Percentiles rank a stretch among this genome's conserved stretches.
These are phyloP conservation scores for Campoplex capitator DNA, from an alignment of 2,888 invertebrate genomes.

Conservation along the genomic window DNA sequence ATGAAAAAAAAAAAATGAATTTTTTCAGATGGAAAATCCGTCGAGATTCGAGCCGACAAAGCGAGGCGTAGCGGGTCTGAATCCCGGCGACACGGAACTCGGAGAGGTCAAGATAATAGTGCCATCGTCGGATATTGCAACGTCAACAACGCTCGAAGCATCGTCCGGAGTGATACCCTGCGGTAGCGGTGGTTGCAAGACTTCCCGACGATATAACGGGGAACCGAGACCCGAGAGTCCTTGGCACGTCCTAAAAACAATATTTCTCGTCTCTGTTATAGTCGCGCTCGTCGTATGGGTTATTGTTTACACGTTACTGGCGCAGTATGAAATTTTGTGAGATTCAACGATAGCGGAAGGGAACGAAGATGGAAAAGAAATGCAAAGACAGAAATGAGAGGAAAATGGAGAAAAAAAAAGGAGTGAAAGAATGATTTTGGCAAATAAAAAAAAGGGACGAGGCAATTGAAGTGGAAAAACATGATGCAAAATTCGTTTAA, in stretches of 20 bases:
- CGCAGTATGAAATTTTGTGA: slow-evolving; percentile 79
- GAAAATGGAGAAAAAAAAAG: not conserved
- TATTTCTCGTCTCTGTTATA: slow-evolving; percentile 85
- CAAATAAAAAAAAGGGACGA: not conserved
- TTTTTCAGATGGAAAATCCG: slow-evolving; percentile 85
- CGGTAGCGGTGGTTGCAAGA: slow-evolving; percentile 78
- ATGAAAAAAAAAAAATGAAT: not conserved
- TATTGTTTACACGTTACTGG: slow-evolving; percentile 82
- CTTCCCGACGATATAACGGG: slow-evolving; percentile 61
- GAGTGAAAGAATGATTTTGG: not conserved
- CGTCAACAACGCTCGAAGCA: slow-evolving; percentile 70
- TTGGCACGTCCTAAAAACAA: slow-evolving; percentile 86
- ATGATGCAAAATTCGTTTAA: not conserved
- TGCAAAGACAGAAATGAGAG: too few species aligned
- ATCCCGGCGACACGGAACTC: slow-evolving; percentile 81
- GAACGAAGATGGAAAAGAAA: not conserved
- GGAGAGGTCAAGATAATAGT: slow-evolving; percentile 77
- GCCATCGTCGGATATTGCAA: slow-evolving; percentile 72
- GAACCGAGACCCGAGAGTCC: slow-evolving; percentile 84
- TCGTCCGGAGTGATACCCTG: slow-evolving; percentile 73
- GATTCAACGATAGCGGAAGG: slow-evolving; percentile 7
- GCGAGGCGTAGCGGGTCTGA: slow-evolving; percentile 71
- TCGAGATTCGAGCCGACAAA: slow-evolving; percentile 76
- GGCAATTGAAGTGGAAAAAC: not conserved
- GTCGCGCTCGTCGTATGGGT: slow-evolving; percentile 85